These are phyloP conservation scores for Meandrina meandrites DNA, from an alignment of 92 coral and sea anemone genomes.

Conservation along the genomic window DNA sequence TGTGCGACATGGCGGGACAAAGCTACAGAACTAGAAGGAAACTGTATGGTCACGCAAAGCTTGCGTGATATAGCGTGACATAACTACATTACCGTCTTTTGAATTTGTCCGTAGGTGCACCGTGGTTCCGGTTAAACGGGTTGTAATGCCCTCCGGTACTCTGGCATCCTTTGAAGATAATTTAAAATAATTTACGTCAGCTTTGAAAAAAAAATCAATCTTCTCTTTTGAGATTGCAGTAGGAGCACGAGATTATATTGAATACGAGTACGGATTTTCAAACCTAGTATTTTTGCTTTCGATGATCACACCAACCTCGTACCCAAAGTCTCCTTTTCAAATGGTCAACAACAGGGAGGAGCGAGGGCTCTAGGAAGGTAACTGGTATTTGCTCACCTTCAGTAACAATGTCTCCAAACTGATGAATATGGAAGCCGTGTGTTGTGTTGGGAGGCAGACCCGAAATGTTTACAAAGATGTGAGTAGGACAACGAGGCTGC, in stretches of 20 bases:
- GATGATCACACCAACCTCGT: too few relatives aligned
- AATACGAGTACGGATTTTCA: too few relatives aligned
- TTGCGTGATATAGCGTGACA: too few relatives aligned
- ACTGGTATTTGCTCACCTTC: slow-evolving; percentile 15
- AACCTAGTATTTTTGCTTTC: too few relatives aligned
- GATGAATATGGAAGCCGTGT: slow-evolving; percentile 55
- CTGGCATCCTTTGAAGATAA: slow-evolving; percentile 59
- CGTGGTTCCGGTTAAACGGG: slow-evolving; percentile 53
- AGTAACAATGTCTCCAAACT: slow-evolving; percentile 36
- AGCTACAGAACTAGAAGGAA: neutral
- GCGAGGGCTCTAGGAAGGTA: too few relatives aligned
- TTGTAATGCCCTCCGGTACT: slow-evolving; percentile 67
- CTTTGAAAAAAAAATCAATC: neutral
- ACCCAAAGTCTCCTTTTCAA: too few relatives aligned
- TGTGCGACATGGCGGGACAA: too few relatives aligned
- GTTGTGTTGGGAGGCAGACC: neutral
- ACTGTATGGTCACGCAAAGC: too few relatives aligned
- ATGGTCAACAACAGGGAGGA: too few relatives aligned
- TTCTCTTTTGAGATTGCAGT: too few relatives aligned
- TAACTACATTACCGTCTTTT: slow-evolving; percentile 12
- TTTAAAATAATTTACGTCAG: neutral
- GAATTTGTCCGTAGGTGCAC: slow-evolving; percentile 42
- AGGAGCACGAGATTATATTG: too few relatives aligned
- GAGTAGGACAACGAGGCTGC: neutral
- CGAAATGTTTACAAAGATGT: neutral